Conservation (phyloP, 2,797 vertebrate species). For the Triplophysa bombifrons region DNA sequence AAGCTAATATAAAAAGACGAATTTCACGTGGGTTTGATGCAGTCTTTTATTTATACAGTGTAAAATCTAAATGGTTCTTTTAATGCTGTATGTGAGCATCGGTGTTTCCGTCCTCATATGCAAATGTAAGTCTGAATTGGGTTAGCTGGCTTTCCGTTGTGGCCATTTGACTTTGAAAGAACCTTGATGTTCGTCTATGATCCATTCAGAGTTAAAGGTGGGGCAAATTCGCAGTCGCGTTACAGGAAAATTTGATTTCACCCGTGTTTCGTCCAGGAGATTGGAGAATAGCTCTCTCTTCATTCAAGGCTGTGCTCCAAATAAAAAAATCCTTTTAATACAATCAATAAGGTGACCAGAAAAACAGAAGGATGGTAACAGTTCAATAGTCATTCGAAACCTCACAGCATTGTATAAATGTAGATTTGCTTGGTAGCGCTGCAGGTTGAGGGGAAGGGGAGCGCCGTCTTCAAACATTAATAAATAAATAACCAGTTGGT, state of each 20-base stretch:
- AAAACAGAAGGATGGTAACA: conserved; percentile 41
- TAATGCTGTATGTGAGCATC: not conserved
- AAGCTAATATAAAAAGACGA: not conserved
- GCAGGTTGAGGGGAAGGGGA: conserved; percentile 20
- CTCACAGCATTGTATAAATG: conserved; percentile 43
- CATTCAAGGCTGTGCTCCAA: conserved; percentile 46
- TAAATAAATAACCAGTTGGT: conserved; percentile 49
- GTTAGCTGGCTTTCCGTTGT: not conserved
- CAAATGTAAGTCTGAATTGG: not conserved
- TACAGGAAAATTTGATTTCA: conserved; percentile 19
- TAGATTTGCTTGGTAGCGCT: conserved; percentile 31
- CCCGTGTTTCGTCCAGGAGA: conserved; percentile 25
- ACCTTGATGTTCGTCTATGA: conserved; percentile 8
- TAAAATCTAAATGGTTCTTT: not conserved
- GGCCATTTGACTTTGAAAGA: conserved; percentile 29
- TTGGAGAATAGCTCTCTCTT: conserved; percentile 21
- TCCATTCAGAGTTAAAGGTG: conserved; percentile 2
- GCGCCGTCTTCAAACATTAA: conserved; percentile 32
- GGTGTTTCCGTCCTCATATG: conserved; percentile 8
- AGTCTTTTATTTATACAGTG: not conserved
- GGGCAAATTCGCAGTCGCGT: conserved; percentile 17
- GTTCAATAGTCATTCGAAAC: conserved; percentile 41
- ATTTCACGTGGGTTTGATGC: not conserved
- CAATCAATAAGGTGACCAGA: conserved; percentile 42
- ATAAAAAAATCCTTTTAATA: conserved; percentile 45